phyloP scores from a whole-genome alignment of 2,797 vertebrate genomes.

The Enteromius argenteus region DNA sequence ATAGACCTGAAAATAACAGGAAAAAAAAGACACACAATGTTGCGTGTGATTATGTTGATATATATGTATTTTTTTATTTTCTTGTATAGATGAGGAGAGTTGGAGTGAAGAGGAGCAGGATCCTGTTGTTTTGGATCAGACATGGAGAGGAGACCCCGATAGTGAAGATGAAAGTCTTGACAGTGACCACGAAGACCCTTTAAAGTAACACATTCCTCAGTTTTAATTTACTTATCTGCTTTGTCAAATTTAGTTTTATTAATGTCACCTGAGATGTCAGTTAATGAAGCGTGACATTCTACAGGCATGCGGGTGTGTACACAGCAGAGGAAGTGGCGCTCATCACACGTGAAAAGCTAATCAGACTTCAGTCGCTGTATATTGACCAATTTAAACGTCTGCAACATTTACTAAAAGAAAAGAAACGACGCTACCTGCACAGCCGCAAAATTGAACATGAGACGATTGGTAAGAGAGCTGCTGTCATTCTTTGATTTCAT shows the following conservation, averaged over 20 bases:
- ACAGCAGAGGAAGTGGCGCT: conserved; percentile 97
- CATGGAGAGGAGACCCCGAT: conserved; percentile 96
- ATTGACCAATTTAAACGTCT: conserved; percentile 98
- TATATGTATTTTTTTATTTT: background rate
- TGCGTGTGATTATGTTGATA: background rate
- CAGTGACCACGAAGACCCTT: conserved; percentile 96
- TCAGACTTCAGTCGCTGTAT: conserved; percentile 95
- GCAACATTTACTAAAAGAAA: conserved; percentile 96
- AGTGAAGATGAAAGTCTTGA: conserved; percentile 96
- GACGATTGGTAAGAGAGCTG: conserved; percentile 78
- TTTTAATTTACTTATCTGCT: background rate
- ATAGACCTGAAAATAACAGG: background rate
- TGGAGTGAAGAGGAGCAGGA: conserved; percentile 92
- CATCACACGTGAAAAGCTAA: conserved; percentile 95
- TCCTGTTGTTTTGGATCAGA: conserved; percentile 90
- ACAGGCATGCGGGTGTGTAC: conserved; percentile 94
- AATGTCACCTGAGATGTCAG: background rate
- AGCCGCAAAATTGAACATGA: conserved; percentile 91
- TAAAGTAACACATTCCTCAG: conserved; percentile 83
- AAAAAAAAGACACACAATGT: background rate
- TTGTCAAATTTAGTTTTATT: background rate
- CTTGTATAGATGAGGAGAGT: conserved; percentile 91
- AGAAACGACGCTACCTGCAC: conserved; percentile 91
- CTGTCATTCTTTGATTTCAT: too few species aligned
- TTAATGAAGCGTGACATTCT: background rate